phyloP scores from a whole-genome alignment of 2,113 vertebrate genomes.

The Dicerorhinus sumatrensis region DNA sequence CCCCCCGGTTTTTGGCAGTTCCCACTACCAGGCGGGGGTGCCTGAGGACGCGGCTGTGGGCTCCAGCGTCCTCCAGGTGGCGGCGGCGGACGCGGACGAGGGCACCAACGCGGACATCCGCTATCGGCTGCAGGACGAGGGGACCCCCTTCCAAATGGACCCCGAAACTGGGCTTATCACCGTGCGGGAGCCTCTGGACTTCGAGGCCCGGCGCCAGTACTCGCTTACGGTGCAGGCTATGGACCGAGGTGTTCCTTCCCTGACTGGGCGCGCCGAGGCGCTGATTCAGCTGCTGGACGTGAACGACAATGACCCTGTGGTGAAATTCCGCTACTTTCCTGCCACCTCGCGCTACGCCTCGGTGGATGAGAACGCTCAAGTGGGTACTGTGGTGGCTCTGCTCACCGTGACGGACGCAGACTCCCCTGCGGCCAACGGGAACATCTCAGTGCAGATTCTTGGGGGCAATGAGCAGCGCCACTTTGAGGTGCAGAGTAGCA shows the following conservation, averaged over 20 bases:
- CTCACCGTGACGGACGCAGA: conserved; percentile 97
- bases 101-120: conserved; percentile 95
- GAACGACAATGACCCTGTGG: conserved; percentile 97
- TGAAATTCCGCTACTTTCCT: conserved; percentile 96
- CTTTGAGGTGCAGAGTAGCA: conserved; percentile 98
- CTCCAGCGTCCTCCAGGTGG: conserved; percentile 94
- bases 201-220: conserved; percentile 93
- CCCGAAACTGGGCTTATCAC: conserved; percentile 94
- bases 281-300: conserved; percentile 95
- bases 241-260: conserved; percentile 93
- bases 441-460: conserved; percentile 96
- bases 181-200: conserved; percentile 94
- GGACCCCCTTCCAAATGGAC: conserved; percentile 94
- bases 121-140: conserved; percentile 92
- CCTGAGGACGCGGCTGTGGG: conserved; percentile 94
- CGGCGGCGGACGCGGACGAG: conserved; percentile 95
- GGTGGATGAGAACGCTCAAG: conserved; percentile 96
- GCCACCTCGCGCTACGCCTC: conserved; percentile 97
- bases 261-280: conserved; percentile 95
- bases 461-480: conserved; percentile 97
- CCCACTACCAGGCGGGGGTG: conserved; percentile 94
- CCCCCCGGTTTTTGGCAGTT: conserved; percentile 93
- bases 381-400: conserved; percentile 96
- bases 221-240: conserved; percentile 94
- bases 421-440: conserved; percentile 95